Conservation (phyloP, 2,888 invertebrate genomes). For the Arge pagana region DNA sequence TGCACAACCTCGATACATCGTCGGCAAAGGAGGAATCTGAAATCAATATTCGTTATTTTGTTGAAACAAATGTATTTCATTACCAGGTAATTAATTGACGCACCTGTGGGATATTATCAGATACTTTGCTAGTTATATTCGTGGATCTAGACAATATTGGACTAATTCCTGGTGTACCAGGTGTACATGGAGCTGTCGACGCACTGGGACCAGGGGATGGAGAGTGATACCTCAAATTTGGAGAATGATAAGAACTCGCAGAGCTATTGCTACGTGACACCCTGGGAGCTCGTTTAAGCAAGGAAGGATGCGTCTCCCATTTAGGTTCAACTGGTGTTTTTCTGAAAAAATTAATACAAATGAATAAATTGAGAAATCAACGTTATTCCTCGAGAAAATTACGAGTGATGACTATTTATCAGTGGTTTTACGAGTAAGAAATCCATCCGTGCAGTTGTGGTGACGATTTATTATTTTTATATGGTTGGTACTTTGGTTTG, state of each 20-base stretch:
- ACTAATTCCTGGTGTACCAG: slow-evolving; percentile 54
- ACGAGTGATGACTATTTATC: background rate
- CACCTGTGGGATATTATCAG: slow-evolving; percentile 48
- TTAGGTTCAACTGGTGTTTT: slow-evolving; percentile 50
- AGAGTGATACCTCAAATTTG: slow-evolving; percentile 51
- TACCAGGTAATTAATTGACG: slow-evolving; percentile 11
- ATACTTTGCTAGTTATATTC: slow-evolving; percentile 49
- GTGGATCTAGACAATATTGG: slow-evolving; percentile 51
- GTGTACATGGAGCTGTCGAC: slow-evolving; percentile 52
- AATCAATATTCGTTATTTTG: slow-evolving; percentile 27
- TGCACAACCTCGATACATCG: slow-evolving; percentile 49
- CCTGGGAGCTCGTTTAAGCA: slow-evolving; percentile 47
- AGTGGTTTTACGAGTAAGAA: no score
- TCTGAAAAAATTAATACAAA: slow-evolving; percentile 33
- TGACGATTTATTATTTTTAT: background rate
- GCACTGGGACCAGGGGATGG: slow-evolving; percentile 47
- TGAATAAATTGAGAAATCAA: background rate
- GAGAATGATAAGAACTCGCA: slow-evolving; percentile 49
- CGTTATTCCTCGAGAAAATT: background rate
- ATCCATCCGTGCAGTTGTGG: no score
- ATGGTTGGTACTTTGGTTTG: no score
- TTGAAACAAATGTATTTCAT: background rate
- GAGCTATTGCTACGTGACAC: slow-evolving; percentile 54
- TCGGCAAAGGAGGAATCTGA: slow-evolving; percentile 55
- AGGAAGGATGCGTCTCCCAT: slow-evolving; percentile 53